A percentile compares a stretch with the other conserved stretches of the same genome.
Evolutionary conservation across 1,140 invertebrate genomes (phyloP).

Genomic region (Pseudoatta argentina): DNA sequence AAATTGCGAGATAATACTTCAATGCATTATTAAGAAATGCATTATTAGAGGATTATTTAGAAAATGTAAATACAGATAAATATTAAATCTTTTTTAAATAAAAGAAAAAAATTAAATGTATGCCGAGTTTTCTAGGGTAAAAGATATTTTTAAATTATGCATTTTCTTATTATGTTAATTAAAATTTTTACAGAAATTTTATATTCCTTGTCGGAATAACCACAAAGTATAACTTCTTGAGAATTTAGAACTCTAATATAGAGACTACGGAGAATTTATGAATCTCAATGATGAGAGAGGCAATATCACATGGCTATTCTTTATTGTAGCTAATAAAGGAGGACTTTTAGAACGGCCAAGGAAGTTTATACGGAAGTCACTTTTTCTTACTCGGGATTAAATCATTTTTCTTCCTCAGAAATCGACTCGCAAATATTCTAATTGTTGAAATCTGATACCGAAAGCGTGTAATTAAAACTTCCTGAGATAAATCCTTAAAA

Average conservation of each 20-base stretch:
- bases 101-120: neutral
- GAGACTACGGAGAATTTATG: slow-evolving; percentile 72
- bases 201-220: slow-evolving; percentile 34
- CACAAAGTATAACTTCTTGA: slow-evolving; percentile 67
- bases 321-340: slow-evolving; percentile 76
- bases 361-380: slow-evolving; percentile 44
- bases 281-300: slow-evolving; percentile 75
- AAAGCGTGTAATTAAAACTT: slow-evolving; percentile 1
- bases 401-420: neutral
- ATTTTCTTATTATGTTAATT: slow-evolving; percentile 64
- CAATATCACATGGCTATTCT: slow-evolving; percentile 73
- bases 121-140: neutral
- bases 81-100: neutral
- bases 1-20: neutral
- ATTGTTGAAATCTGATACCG: slow-evolving; percentile 21
- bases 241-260: slow-evolving; percentile 78
- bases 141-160: neutral
- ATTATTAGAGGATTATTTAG: neutral
- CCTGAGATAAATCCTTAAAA: neutral
- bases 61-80: neutral
- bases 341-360: slow-evolving; percentile 4
- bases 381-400: slow-evolving; percentile 13
- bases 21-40: no score
- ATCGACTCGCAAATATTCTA: slow-evolving; percentile 25
- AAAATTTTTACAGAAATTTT: slow-evolving; percentile 61